Evolutionary conservation across 2,888 invertebrate genomes (phyloP).

Genomic region (Callimorpha dominula): DNA sequence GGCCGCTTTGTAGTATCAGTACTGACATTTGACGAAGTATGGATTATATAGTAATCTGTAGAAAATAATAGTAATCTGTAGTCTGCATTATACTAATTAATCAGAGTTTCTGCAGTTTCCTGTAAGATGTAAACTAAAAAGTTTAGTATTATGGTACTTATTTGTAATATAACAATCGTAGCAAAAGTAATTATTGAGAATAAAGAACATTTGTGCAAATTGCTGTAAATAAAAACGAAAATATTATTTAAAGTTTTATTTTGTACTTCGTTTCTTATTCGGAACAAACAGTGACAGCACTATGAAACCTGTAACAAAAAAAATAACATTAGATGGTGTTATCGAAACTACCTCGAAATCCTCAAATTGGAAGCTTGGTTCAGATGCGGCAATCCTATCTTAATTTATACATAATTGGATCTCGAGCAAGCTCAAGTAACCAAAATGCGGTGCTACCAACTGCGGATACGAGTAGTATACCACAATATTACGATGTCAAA

Average conservation of each 20-base stretch:
- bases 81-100: too few species aligned
- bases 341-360: slow-evolving; percentile 12
- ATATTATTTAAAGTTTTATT: slow-evolving; percentile 3
- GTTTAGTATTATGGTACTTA: too few species aligned
- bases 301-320: slow-evolving; percentile 44
- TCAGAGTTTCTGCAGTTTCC: too few species aligned
- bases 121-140: too few species aligned
- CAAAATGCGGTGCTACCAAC: slow-evolving; percentile 24
- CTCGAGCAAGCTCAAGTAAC: slow-evolving; percentile 6
- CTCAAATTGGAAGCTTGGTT: slow-evolving; percentile 21
- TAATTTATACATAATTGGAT: slow-evolving; percentile 33
- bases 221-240: not conserved
- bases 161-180: too few species aligned
- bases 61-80: too few species aligned
- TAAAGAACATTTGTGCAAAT: not conserved
- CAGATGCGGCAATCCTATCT: slow-evolving; percentile 16
- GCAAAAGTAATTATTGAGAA: too few species aligned
- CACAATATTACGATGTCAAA: slow-evolving; percentile 27
- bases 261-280: slow-evolving; percentile 39
- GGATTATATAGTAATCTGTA: too few species aligned
- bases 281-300: slow-evolving; percentile 46
- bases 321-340: not conserved
- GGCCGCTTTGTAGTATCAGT: too few species aligned
- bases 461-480: slow-evolving; percentile 24
- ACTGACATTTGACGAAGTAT: too few species aligned